Evolutionary conservation across 1,140 invertebrate species (phyloP).

Genomic region (Megathymus violae): DNA sequence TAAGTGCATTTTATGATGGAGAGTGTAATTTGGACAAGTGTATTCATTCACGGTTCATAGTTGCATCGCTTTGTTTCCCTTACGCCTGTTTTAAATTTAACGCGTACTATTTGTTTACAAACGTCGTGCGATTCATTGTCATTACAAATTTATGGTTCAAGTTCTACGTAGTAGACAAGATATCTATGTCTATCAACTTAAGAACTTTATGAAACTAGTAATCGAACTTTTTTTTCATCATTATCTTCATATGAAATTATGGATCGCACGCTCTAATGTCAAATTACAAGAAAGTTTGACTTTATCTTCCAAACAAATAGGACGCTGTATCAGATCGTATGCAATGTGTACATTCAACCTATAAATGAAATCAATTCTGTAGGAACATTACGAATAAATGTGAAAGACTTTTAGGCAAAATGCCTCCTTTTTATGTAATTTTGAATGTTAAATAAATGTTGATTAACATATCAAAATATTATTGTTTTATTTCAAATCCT

Average conservation of each 20-base stretch:
- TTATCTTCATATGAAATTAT: neutral
- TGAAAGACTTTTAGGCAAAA: slow-evolving; percentile 81
- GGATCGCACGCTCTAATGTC: neutral
- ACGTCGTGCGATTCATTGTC: neutral
- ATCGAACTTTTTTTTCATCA: no score
- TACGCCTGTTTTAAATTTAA: slow-evolving; percentile 15
- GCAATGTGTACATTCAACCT: slow-evolving; percentile 52
- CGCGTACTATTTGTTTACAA: slow-evolving; percentile 12
- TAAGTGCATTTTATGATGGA: slow-evolving; percentile 3
- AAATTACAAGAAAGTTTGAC: neutral
- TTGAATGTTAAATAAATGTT: slow-evolving; percentile 83
- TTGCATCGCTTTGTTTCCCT: slow-evolving; percentile 2
- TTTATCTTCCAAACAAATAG: slow-evolving; percentile 24
- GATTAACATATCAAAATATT: slow-evolving; percentile 75
- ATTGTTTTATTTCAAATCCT: slow-evolving; percentile 59
- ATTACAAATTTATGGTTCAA: neutral
- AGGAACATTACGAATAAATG: slow-evolving; percentile 71
- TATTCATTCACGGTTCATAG: slow-evolving; percentile 3
- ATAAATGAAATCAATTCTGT: slow-evolving; percentile 80
- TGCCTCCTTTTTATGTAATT: slow-evolving; percentile 82
- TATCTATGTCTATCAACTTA: slow-evolving; percentile 1
- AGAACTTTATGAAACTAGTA: neutral
- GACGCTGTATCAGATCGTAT: slow-evolving; percentile 41
- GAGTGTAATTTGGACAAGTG: slow-evolving; percentile 6
- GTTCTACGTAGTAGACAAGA: slow-evolving; percentile 9